Percentiles rank a stretch among this genome's conserved stretches.
phyloP scores from a whole-genome alignment of 2,113 vertebrate genomes.

The Apteryx owenii region DNA sequence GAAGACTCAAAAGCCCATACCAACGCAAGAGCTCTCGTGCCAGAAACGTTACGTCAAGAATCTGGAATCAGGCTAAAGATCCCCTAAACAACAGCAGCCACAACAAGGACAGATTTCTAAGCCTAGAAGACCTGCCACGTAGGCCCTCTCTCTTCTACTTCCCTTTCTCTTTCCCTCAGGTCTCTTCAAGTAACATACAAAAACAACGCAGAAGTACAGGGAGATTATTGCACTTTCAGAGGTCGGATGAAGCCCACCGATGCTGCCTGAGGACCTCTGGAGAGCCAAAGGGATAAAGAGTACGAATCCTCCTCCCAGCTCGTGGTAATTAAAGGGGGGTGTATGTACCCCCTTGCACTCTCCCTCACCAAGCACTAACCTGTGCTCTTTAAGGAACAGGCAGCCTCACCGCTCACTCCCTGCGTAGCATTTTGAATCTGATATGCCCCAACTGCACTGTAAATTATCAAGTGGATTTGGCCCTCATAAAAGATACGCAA shows the following conservation, averaged over 20 bases:
- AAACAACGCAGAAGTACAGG: not conserved
- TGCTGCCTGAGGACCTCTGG: not conserved
- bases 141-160: not conserved
- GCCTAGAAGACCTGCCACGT: not conserved
- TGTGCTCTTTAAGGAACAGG: not conserved
- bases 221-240: not conserved
- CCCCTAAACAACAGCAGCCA: not conserved
- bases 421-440: not conserved
- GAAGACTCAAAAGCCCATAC: not conserved
- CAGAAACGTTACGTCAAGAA: not conserved
- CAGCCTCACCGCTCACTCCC: not conserved
- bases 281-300: not conserved
- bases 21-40: not conserved
- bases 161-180: not conserved
- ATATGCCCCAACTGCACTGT: not conserved
- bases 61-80: not conserved
- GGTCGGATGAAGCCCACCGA: not conserved
- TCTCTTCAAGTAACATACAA: not conserved
- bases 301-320: not conserved
- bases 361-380: not conserved
- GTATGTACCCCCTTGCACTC: fast-evolving
- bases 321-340: not conserved
- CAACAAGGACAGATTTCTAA: not conserved
- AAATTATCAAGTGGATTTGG: not conserved
- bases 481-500: not conserved